Evolutionary conservation across 2,113 vertebrate genomes (phyloP), one percentile per base, ranked within the genome.

Genomic region (Microcebus tavaratra): DNA sequence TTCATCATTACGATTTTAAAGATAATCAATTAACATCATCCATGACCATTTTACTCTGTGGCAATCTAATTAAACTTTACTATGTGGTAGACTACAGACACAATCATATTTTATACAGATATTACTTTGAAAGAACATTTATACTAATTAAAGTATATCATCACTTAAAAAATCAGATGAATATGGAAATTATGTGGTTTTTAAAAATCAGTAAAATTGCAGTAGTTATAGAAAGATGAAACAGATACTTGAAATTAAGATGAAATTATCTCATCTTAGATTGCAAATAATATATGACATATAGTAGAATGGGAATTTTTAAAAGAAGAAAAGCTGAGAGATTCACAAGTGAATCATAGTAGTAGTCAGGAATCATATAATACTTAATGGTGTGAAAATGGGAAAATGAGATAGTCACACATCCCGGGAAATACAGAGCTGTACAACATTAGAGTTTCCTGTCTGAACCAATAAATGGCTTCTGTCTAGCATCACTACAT

Each of bases 161-260:
- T 91, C 70, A 73, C 50, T 95, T 84, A 73, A 91, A 80, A 88
- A 94, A 81, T 50, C 90, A 90, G 36, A 92, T 96, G 89, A 94
- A 96, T 94, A 96, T 84, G n/a, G 94, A 98, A 96, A 95, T 88
- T 27, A n/a, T 34, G 48, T 90, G 21, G 5, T 68, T 97, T 97
- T 97, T 39, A 92, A 97, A 97, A 97, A 92, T 97, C 93, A 97
- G 83, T 91, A 93, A 94, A 97, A 97, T 93, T 93, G 70, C 45
- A 70, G 68, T 73, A 83, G 82, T 85, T 90, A 92, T 48, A 94
- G 86, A 91, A 96, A 96, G 75, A 95, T 92, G 87, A 90, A 96
- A 91, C 8, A 78, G 88, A 91, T 72, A 57, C 87, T 97, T 94
- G 91, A 98, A 97, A 97, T 98, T 94, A 94, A 95, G 93, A 92